Base-by-base conservation (phyloP, 92 coral and sea anemone genomes). In the Siderastrea siderea region DNA sequence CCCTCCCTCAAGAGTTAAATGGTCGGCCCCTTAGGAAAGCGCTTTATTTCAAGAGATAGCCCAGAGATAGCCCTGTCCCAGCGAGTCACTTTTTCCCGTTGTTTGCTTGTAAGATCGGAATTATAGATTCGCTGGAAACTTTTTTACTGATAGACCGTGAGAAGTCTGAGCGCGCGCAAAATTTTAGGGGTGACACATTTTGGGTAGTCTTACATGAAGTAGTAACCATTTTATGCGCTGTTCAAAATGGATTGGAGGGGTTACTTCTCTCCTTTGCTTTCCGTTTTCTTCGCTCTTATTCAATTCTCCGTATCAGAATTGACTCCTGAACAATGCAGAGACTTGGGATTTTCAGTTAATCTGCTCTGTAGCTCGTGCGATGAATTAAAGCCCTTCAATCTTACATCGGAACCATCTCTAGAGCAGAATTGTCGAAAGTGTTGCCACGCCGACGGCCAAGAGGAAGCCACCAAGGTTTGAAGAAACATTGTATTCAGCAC, bases 351-450 rank as follows among this genome's bases (percentile, higher is more conserved):
- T 68, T 94, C 99, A 8, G 91, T 95, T 1, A 90, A 98, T 78
- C 90, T 98, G 38, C 95, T 98, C 3, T 98, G 99, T 87, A 97
- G 99, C 53, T 92, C 99, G 48, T 98, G 99, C 66, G 98, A 95
- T 66, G 98, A 95, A 72, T 86, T 98, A 77, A 86, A 82, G 58
- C 98, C 95, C 88, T 98, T 98, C 74, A 98, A 96, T 89, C 80
- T 93, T 17, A 43, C 84, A 11, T 74, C 88, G 43, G 89, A 73
- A 49, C 80, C 75, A 38, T 77, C 83, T 3, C 83, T 92, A 59
- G 88, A 86, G 43, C 74, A 87, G 45, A 95, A 93, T 67, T 98
- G 99, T 78, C 87, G 92, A 52, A 93, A 86, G 12, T 98, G 99
- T 68, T 98, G 99, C 66, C 98, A 98, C 68, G 98, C 95, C 1